Evolutionary conservation across 2,797 vertebrate species (phyloP).

Genomic region (Psittacula derbiana): DNA sequence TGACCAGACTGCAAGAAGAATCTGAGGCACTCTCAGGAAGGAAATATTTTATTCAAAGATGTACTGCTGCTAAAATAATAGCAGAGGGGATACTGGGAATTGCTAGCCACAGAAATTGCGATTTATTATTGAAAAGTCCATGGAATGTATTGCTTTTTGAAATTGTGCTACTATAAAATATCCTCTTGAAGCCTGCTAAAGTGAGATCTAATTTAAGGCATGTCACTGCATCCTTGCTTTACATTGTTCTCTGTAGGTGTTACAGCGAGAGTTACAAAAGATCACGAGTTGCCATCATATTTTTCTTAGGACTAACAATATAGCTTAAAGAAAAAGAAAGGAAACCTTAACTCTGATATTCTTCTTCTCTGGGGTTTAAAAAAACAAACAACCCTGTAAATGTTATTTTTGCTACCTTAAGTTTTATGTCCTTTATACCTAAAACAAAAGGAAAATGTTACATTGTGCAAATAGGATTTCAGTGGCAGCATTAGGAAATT

Average conservation of each 20-base stretch:
- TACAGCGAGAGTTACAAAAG: slow-evolving; percentile 10
- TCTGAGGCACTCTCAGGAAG: background rate
- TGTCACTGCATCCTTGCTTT: slow-evolving; percentile 2
- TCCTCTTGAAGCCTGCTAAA: slow-evolving; percentile 26
- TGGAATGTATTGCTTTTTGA: slow-evolving; percentile 19
- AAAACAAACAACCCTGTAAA: background rate
- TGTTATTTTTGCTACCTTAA: background rate
- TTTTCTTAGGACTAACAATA: background rate
- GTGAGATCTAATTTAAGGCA: slow-evolving; percentile 37
- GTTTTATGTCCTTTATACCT: background rate
- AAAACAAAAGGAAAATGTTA: slow-evolving; percentile 4
- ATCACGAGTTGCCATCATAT: background rate
- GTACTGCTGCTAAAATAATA: slow-evolving; percentile 1
- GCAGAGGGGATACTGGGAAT: slow-evolving; percentile 19
- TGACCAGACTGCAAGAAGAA: background rate
- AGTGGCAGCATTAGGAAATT: background rate
- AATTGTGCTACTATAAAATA: slow-evolving; percentile 8
- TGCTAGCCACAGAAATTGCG: background rate
- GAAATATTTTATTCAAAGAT: background rate
- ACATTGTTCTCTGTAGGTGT: background rate
- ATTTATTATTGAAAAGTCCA: slow-evolving; percentile 28
- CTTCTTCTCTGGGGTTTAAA: background rate
- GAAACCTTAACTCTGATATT: background rate
- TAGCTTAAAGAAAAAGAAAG: slow-evolving; percentile 7
- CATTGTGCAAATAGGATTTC: slow-evolving; percentile 3